These are phyloP conservation scores for Molossus alvarezi DNA, from an alignment of 2,797 vertebrate genomes.

Conservation along the genomic window DNA sequence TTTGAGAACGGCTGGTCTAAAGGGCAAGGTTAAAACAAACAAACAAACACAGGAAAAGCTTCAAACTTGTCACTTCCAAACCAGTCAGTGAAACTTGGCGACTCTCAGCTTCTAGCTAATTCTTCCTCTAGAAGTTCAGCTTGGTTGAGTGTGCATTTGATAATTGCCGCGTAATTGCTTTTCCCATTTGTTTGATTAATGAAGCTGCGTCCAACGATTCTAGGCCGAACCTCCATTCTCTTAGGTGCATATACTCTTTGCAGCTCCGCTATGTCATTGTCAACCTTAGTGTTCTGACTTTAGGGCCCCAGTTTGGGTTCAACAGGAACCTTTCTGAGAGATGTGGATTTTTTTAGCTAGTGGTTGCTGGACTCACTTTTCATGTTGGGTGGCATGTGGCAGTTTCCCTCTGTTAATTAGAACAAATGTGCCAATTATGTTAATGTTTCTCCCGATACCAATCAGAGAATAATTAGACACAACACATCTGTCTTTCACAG, in stretches of 20 bases:
- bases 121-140: slow-evolving; percentile 89
- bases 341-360: slow-evolving; percentile 75
- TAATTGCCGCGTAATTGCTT: slow-evolving; percentile 95
- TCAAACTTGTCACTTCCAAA: slow-evolving; percentile 79
- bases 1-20: neutral
- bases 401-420: slow-evolving; percentile 95
- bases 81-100: slow-evolving; percentile 81
- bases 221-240: slow-evolving; percentile 75
- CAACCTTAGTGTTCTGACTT: neutral
- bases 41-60: slow-evolving; percentile 25
- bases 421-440: slow-evolving; percentile 97
- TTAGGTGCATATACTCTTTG: slow-evolving; percentile 80
- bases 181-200: slow-evolving; percentile 92
- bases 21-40: slow-evolving; percentile 57
- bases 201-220: slow-evolving; percentile 75
- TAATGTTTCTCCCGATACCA: slow-evolving; percentile 95
- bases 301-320: slow-evolving; percentile 70
- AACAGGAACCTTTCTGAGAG: slow-evolving; percentile 65
- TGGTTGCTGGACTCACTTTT: slow-evolving; percentile 86
- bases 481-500: slow-evolving; percentile 90
- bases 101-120: slow-evolving; percentile 90
- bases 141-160: slow-evolving; percentile 93
- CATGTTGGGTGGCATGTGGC: slow-evolving; percentile 94
- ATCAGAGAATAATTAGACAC: slow-evolving; percentile 94
- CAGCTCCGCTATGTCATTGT: slow-evolving; percentile 63